Percentiles rank a stretch among this genome's conserved stretches.
phyloP scores from a whole-genome alignment of 1,140 invertebrate species.

The Pomacea maculata region DNA sequence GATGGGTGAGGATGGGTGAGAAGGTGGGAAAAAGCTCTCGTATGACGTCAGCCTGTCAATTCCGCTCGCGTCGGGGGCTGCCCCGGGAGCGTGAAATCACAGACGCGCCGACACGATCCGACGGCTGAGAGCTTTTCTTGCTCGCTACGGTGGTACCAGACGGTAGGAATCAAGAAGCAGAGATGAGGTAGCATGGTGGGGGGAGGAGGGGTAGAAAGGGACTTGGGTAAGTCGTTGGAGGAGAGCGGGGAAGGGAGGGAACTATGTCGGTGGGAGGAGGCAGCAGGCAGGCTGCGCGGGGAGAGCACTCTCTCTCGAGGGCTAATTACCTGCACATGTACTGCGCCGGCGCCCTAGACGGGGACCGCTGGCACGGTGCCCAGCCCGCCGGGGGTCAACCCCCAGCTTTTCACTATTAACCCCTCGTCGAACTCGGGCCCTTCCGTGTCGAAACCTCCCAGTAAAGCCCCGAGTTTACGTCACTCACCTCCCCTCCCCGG shows the following conservation, averaged over 20 bases:
- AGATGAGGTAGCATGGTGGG: background rate
- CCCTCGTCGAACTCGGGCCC: too few relatives aligned
- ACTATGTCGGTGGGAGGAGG: background rate
- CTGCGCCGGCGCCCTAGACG: too few relatives aligned
- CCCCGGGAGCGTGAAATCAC: background rate
- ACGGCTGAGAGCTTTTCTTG: background rate
- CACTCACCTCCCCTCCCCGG: too few relatives aligned
- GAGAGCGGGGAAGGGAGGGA: background rate
- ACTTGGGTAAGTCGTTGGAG: too few relatives aligned
- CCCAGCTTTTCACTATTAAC: too few relatives aligned
- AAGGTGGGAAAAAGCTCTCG: background rate
- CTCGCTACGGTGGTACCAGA: background rate
- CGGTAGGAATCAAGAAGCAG: background rate
- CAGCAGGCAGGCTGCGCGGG: background rate
- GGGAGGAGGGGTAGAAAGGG: background rate
- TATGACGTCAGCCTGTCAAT: conserved; percentile 1
- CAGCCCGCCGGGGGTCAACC: too few relatives aligned
- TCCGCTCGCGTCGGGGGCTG: background rate
- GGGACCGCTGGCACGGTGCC: too few relatives aligned
- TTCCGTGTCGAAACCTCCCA: too few relatives aligned
- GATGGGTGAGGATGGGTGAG: too few relatives aligned
- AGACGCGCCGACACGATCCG: background rate
- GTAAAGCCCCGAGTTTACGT: too few relatives aligned
- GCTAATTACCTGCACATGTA: too few relatives aligned
- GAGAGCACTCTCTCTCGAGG: background rate